These are phyloP conservation scores for Thysanoteuthis rhombus DNA, from an alignment of 2,888 invertebrate genomes.

Conservation along the genomic window DNA sequence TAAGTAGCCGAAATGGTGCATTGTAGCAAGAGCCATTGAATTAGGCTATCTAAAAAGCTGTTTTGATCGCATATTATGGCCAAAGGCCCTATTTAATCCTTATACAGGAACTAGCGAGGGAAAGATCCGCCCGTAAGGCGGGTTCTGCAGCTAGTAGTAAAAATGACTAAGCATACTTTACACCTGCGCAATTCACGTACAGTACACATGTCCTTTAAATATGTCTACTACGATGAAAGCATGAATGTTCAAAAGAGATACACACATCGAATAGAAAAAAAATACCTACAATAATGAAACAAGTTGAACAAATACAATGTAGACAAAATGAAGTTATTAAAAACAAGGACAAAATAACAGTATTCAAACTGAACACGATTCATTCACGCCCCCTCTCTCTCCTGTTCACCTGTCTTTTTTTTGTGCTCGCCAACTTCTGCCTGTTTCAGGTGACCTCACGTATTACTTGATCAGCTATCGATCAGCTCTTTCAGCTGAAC, in stretches of 20 bases:
- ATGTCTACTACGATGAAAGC: too few species aligned
- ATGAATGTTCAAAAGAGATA: not conserved
- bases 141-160: too few species aligned
- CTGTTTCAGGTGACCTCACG: not conserved
- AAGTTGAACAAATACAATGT: not conserved
- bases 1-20: too few species aligned
- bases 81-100: too few species aligned
- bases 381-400: not conserved
- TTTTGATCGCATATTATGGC: too few species aligned
- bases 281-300: not conserved
- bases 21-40: too few species aligned
- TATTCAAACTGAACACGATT: not conserved
- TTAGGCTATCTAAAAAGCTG: too few species aligned
- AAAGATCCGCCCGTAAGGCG: too few species aligned
- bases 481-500: not conserved
- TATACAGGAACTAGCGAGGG: too few species aligned
- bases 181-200: too few species aligned
- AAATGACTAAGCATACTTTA: too few species aligned
- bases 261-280: not conserved
- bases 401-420: not conserved
- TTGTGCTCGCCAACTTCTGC: not conserved
- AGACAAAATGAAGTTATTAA: not conserved
- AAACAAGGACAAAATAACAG: not conserved
- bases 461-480: not conserved
- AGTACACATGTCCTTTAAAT: too few species aligned